Conservation (phyloP, 53 echinoderm and acorn worm species). For the Luidia sarsii region DNA sequence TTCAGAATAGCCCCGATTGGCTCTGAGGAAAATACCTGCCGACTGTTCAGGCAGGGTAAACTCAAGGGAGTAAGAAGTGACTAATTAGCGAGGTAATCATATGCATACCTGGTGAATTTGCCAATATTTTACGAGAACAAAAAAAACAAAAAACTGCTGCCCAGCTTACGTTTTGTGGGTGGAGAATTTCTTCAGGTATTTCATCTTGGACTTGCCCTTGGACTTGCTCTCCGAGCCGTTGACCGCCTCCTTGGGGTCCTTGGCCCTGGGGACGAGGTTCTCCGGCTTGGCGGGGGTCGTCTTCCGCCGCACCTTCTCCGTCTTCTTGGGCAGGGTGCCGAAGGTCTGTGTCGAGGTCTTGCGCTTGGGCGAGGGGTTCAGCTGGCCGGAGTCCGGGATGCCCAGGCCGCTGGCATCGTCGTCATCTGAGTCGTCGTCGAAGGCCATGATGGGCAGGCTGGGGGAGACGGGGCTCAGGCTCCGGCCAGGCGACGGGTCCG, state of each 20-base stretch:
- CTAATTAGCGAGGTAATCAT: too few species aligned
- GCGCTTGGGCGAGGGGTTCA: conserved; percentile 33
- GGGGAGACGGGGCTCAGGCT: conserved; percentile 1
- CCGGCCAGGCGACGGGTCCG: not conserved
- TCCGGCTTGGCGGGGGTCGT: not conserved
- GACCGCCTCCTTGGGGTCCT: not conserved
- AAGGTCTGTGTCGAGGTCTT: conserved; percentile 1
- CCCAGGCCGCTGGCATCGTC: not conserved
- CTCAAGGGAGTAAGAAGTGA: too few species aligned
- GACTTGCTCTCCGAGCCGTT: not conserved
- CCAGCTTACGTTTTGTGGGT: not conserved
- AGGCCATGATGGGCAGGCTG: conserved; percentile 45
- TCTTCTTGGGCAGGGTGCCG: not conserved
- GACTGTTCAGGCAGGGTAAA: too few species aligned
- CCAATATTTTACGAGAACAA: too few species aligned
- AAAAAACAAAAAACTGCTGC: too few species aligned
- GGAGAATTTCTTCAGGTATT: not conserved
- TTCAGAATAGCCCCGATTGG: too few species aligned
- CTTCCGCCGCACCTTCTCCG: conserved; percentile 20
- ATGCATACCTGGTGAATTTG: too few species aligned
- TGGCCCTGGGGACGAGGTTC: too few species aligned
- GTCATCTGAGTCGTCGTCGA: conserved; percentile 53
- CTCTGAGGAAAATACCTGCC: too few species aligned
- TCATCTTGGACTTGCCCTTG: conserved; percentile 1
- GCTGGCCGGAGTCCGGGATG: too few species aligned